Percentiles rank a stretch among this genome's conserved stretches.
These are phyloP conservation scores for Tigriopus californicus DNA, from an alignment of 2,888 invertebrate genomes.

Conservation along the genomic window DNA sequence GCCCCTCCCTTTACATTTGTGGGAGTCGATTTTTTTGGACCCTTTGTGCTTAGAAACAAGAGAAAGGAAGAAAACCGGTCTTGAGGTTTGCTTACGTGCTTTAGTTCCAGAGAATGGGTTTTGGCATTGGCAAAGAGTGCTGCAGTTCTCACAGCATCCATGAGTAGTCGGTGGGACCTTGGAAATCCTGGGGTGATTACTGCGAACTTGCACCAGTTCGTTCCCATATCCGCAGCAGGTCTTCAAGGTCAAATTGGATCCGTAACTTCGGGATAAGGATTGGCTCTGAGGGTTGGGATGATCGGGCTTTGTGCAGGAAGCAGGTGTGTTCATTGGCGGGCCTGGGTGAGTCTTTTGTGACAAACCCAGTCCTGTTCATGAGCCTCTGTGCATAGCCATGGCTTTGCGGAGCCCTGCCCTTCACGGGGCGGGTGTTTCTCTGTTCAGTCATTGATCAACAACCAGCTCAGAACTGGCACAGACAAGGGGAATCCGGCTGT, in stretches of 20 bases:
- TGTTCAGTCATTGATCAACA: too few relatives aligned
- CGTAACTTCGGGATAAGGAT: conserved; percentile 45
- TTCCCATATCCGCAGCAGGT: conserved; percentile 36
- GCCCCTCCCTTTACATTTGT: too few relatives aligned
- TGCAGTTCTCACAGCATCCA: not conserved
- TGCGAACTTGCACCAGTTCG: too few relatives aligned
- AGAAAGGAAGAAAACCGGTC: too few relatives aligned
- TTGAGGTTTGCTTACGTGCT: too few relatives aligned
- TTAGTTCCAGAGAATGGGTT: not conserved
- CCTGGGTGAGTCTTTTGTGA: conserved; percentile 20
- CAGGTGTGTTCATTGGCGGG: conserved; percentile 21
- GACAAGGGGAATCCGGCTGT: too few relatives aligned
- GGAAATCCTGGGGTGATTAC: conserved; percentile 7
- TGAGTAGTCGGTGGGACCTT: not conserved
- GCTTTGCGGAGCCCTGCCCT: conserved; percentile 40
- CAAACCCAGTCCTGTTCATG: conserved; percentile 6
- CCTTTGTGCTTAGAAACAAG: too few relatives aligned
- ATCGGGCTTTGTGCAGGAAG: conserved; percentile 36
- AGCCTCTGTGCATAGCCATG: conserved; percentile 13
- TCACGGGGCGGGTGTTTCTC: too few relatives aligned
- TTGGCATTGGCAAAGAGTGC: conserved; percentile 7
- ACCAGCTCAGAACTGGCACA: too few relatives aligned
- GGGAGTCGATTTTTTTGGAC: too few relatives aligned
- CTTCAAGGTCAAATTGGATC: conserved; percentile 51
- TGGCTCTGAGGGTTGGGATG: conserved; percentile 49